Percentiles rank a stretch among this genome's conserved stretches.
Conservation (phyloP, 2,888 invertebrate genomes). For the Dioctria rufipes region DNA sequence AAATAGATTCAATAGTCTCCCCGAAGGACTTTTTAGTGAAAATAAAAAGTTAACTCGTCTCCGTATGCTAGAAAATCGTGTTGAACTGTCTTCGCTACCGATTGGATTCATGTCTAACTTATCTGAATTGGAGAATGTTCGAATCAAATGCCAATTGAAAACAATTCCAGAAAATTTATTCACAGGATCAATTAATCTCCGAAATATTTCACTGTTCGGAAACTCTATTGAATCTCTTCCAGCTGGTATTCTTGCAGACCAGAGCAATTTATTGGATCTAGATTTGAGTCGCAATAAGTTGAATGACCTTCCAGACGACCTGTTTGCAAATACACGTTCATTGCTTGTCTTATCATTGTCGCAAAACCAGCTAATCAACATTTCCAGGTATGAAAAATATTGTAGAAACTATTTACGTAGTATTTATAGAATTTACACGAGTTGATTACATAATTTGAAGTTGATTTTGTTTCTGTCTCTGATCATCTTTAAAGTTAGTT, state of each 20-base stretch:
- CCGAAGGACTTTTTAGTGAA: constrained; percentile 74
- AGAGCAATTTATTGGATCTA: constrained; percentile 76
- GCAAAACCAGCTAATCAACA: constrained; percentile 76
- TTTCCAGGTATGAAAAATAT: constrained; percentile 73
- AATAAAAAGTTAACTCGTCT: constrained; percentile 74
- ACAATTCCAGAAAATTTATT: constrained; percentile 77
- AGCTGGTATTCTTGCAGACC: constrained; percentile 76
- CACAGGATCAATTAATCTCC: constrained; percentile 74
- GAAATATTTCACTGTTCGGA: constrained; percentile 75
- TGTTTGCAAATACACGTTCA: constrained; percentile 75
- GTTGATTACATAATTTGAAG: background rate
- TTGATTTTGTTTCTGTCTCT: too few species aligned
- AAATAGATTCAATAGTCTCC: constrained; percentile 79
- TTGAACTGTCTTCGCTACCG: constrained; percentile 75
- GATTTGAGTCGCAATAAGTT: constrained; percentile 80
- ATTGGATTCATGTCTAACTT: constrained; percentile 76
- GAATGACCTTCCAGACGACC: constrained; percentile 73
- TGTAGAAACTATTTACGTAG: background rate
- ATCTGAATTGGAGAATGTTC: constrained; percentile 74
- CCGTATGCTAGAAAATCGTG: constrained; percentile 75
- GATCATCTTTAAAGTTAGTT: too few species aligned
- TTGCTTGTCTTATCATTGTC: constrained; percentile 77
- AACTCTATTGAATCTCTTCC: constrained; percentile 76
- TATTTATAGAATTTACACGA: background rate
- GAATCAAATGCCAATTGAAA: constrained; percentile 75